A percentile compares a stretch with the other conserved stretches of the same genome.
Conservation (phyloP, 1,140 invertebrate species). For the Eulimnadia texana region DNA sequence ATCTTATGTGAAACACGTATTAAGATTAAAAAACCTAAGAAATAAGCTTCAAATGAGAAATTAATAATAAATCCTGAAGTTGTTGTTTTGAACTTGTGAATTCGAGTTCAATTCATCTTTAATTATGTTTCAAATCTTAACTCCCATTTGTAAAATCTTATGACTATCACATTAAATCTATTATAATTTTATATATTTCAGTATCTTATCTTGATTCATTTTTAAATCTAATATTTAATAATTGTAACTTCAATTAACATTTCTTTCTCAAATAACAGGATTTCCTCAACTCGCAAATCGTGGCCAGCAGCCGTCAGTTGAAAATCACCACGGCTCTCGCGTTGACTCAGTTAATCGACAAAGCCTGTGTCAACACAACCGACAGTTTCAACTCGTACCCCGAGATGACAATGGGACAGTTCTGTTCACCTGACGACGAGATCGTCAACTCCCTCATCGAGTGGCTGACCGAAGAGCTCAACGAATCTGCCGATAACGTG, state of each 20-base stretch:
- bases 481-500: slow-evolving; percentile 11
- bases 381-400: slow-evolving; percentile 20
- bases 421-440: slow-evolving; percentile 18
- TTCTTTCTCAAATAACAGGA: slow-evolving; percentile 17
- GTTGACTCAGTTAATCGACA: slow-evolving; percentile 18
- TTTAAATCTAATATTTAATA: no score
- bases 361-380: slow-evolving; percentile 21
- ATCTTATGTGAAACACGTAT: no score
- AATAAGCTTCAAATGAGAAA: no score
- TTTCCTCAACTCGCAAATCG: slow-evolving; percentile 14
- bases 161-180: neutral
- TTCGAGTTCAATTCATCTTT: no score
- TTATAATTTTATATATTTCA: neutral
- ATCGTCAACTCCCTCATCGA: slow-evolving; percentile 17
- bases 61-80: no score
- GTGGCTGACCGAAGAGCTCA: slow-evolving; percentile 18
- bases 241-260: no score
- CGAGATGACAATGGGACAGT: slow-evolving; percentile 21
- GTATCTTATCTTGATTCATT: neutral
- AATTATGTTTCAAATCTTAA: no score
- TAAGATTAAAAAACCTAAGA: neutral
- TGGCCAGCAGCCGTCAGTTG: slow-evolving; percentile 16
- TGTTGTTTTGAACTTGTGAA: no score
- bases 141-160: no score
- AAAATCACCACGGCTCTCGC: slow-evolving; percentile 20